Evolutionary conservation across 2,797 vertebrate genomes (phyloP).

Genomic region (Diceros bicornis): DNA sequence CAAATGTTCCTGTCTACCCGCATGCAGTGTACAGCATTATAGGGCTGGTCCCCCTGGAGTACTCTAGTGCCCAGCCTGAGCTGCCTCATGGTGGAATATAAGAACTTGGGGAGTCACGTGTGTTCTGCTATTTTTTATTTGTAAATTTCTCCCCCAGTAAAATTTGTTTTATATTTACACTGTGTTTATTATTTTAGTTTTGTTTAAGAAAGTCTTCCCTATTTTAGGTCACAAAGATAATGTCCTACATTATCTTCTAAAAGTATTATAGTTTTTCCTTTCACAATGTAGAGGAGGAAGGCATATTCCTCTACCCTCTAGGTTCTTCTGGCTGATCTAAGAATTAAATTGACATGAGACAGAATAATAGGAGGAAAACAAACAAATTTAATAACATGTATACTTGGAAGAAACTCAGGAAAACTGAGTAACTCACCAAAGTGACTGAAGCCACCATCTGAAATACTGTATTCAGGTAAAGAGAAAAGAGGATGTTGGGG

Average conservation of each 20-base stretch:
- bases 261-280: not conserved
- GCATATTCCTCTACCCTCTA: no score
- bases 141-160: not conserved
- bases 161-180: not conserved
- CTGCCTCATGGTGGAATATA: not conserved
- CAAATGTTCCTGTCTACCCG: not conserved
- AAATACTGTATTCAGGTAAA: no score
- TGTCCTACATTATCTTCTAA: not conserved
- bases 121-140: not conserved
- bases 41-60: not conserved
- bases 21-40: rapidly evolving
- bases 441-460: no score
- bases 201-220: not conserved
- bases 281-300: not conserved
- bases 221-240: not conserved
- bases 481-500: no score
- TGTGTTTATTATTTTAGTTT: not conserved
- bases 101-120: not conserved
- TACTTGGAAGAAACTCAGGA: no score
- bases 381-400: no score
- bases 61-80: not conserved
- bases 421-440: no score
- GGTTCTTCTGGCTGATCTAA: no score
- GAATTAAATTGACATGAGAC: no score
- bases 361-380: no score